These are phyloP conservation scores for Elgaria multicarinata DNA, from an alignment of 2,113 vertebrate species.

Conservation along the genomic window DNA sequence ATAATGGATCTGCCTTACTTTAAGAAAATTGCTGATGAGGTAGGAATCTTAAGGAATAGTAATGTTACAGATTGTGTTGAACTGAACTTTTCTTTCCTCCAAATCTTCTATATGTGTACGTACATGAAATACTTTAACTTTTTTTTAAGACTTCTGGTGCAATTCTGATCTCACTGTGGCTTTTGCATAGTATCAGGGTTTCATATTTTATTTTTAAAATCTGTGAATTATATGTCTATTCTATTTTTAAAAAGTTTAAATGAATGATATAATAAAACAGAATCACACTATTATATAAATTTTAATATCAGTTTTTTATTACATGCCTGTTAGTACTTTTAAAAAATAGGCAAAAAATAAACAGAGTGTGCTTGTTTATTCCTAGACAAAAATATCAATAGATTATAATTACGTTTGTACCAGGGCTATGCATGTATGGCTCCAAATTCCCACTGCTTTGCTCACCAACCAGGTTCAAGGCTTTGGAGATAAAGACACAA, in stretches of 20 bases:
- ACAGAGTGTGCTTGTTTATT: background rate
- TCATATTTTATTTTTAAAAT: background rate
- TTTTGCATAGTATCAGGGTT: background rate
- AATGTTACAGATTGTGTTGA: background rate
- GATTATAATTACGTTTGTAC: no score
- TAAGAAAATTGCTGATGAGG: conserved; percentile 14
- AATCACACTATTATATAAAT: background rate
- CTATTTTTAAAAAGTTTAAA: background rate
- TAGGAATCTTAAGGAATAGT: background rate
- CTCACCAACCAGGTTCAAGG: background rate
- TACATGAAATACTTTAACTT: background rate
- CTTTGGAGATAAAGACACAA: background rate
- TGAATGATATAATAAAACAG: background rate
- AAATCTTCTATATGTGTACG: background rate
- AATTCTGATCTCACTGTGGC: background rate
- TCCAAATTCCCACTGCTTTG: background rate
- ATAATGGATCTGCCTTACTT: background rate
- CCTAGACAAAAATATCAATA: background rate
- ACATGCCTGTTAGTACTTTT: background rate
- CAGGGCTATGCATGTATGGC: background rate
- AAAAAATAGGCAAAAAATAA: no score
- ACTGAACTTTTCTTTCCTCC: background rate
- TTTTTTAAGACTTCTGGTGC: background rate
- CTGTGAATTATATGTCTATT: background rate
- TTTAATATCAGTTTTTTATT: background rate